Conservation (phyloP, 2,113 vertebrate genomes). For the Gymnarchus niloticus region DNA sequence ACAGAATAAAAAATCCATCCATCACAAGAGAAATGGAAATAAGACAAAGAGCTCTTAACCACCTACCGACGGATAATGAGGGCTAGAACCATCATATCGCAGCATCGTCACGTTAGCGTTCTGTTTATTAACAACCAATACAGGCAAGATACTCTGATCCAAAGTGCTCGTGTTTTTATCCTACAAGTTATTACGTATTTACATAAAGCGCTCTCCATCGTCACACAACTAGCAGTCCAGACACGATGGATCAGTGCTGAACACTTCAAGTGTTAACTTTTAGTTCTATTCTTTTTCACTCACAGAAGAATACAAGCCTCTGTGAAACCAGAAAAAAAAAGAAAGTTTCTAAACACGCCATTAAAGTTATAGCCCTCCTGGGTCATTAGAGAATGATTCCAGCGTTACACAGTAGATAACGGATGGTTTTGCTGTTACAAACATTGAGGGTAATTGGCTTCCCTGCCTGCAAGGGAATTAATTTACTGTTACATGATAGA, state of each 20-base stretch:
- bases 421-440: conserved; percentile 23
- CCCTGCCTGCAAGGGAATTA: conserved; percentile 23
- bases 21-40: neutral
- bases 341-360: neutral
- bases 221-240: conserved; percentile 26
- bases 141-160: neutral
- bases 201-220: conserved; percentile 35
- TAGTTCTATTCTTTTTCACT: conserved; percentile 22
- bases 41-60: neutral
- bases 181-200: conserved; percentile 36
- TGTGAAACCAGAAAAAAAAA: neutral
- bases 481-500: conserved; percentile 12
- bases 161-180: neutral
- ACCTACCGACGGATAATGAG: neutral
- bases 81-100: neutral
- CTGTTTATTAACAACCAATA: neutral
- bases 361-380: conserved; percentile 29
- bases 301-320: conserved; percentile 29
- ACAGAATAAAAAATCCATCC: neutral
- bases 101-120: neutral
- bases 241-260: conserved; percentile 36
- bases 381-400: conserved; percentile 33
- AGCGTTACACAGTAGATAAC: conserved; percentile 30
- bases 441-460: conserved; percentile 26
- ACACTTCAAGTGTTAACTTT: conserved; percentile 29